phyloP scores from a whole-genome alignment of 2,113 vertebrate genomes.

The Semnornis frantzii region DNA sequence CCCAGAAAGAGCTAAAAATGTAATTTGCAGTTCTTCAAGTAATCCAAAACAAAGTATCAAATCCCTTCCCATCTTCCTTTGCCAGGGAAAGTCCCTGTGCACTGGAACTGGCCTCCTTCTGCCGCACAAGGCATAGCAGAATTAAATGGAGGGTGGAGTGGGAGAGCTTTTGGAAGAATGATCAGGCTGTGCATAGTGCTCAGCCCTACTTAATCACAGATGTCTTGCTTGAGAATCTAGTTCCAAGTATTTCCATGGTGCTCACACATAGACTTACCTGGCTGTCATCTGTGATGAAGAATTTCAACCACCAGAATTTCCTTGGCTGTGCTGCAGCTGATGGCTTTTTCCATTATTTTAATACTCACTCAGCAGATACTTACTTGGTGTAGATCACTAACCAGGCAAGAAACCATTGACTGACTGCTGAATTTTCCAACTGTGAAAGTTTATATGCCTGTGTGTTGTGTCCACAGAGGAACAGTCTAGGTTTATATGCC shows the following conservation, averaged over 20 bases:
- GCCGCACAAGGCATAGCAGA: conserved; percentile 16
- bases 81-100: conserved; percentile 35
- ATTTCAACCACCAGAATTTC: conserved; percentile 45
- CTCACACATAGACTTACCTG: conserved; percentile 29
- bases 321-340: neutral
- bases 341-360: conserved; percentile 51
- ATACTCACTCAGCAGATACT: conserved; percentile 1
- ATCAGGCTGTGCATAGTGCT: conserved; percentile 14
- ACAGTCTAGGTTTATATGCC: neutral
- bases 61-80: conserved; percentile 38
- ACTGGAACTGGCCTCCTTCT: neutral
- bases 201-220: conserved; percentile 50
- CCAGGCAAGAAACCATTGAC: neutral
- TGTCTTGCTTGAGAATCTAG: neutral
- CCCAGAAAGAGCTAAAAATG: conserved; percentile 60
- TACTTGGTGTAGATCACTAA: conserved; percentile 3
- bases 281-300: neutral
- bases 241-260: conserved; percentile 43
- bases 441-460: neutral
- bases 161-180: conserved; percentile 49
- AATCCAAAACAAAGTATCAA: conserved; percentile 61
- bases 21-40: conserved; percentile 61
- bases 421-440: neutral
- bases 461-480: no score
- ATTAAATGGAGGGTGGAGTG: conserved; percentile 53